Conservation (phyloP, 2,797 vertebrate genomes). For the Lateolabrax maculatus region DNA sequence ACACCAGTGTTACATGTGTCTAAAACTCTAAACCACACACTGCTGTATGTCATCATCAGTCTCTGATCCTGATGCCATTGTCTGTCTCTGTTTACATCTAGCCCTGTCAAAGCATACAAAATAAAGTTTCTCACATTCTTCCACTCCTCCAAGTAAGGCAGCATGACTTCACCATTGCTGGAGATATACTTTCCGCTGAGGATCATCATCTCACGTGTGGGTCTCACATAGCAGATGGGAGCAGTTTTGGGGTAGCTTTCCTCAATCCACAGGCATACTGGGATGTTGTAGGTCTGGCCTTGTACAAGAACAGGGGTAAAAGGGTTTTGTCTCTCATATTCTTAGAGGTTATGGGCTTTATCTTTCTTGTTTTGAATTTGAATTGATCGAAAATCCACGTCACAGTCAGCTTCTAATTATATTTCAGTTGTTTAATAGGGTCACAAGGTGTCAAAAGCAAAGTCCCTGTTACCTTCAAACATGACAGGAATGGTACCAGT, state of each 20-base stretch:
- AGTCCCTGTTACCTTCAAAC: slow-evolving; percentile 82
- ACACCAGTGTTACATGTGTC: neutral
- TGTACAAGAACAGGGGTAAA: slow-evolving; percentile 2
- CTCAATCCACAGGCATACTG: slow-evolving; percentile 92
- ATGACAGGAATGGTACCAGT: slow-evolving; percentile 90
- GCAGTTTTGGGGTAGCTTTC: slow-evolving; percentile 91
- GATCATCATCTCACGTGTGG: slow-evolving; percentile 91
- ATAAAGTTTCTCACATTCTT: slow-evolving; percentile 63
- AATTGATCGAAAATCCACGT: neutral
- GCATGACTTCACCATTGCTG: slow-evolving; percentile 74
- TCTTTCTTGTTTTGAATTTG: neutral
- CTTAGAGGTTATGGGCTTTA: neutral
- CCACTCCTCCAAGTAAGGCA: slow-evolving; percentile 83
- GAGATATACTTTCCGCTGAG: slow-evolving; percentile 88
- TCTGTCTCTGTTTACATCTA: neutral
- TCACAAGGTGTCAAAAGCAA: neutral
- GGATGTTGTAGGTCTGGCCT: slow-evolving; percentile 92
- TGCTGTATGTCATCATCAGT: neutral
- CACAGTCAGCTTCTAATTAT: neutral
- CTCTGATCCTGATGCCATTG: neutral
- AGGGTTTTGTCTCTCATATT: neutral
- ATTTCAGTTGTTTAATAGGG: neutral
- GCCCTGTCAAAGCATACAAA: neutral
- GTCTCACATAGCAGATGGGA: slow-evolving; percentile 94
- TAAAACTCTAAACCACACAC: neutral